Conservation (phyloP, 2,888 invertebrate species). For the Blomia tropicalis region DNA sequence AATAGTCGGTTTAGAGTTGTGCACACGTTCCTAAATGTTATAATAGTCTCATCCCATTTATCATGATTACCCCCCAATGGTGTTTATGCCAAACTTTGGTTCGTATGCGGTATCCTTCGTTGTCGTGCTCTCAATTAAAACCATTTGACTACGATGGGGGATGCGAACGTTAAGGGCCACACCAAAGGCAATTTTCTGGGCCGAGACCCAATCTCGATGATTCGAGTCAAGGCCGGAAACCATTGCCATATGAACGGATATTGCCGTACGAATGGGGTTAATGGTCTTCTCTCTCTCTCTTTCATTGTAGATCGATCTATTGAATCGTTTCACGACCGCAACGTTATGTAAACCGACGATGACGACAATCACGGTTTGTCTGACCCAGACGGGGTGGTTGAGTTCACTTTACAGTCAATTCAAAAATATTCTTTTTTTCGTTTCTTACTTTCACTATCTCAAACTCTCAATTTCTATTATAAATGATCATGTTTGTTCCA, state of each 20-base stretch:
- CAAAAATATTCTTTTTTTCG: background rate
- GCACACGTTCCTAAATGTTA: background rate
- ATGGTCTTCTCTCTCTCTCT: background rate
- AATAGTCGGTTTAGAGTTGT: background rate
- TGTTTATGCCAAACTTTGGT: background rate
- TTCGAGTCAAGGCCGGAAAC: background rate
- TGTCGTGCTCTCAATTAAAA: conserved; percentile 5
- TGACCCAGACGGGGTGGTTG: no score
- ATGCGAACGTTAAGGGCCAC: no score
- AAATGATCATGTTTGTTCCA: no score
- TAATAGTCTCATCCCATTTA: conserved; percentile 2
- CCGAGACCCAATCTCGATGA: background rate
- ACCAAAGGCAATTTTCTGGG: conserved; percentile 9
- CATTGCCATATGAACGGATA: background rate
- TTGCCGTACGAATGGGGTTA: no score
- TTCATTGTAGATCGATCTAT: background rate
- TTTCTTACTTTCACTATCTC: no score
- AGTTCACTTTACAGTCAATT: background rate
- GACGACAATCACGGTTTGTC: no score
- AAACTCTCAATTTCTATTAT: no score
- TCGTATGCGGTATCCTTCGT: no score
- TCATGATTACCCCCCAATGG: conserved; percentile 10
- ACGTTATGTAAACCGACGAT: no score
- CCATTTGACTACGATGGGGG: no score
- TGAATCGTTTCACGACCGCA: background rate